Conservation (phyloP, 2,113 vertebrate species). For the Nesospiza acunhae region DNA sequence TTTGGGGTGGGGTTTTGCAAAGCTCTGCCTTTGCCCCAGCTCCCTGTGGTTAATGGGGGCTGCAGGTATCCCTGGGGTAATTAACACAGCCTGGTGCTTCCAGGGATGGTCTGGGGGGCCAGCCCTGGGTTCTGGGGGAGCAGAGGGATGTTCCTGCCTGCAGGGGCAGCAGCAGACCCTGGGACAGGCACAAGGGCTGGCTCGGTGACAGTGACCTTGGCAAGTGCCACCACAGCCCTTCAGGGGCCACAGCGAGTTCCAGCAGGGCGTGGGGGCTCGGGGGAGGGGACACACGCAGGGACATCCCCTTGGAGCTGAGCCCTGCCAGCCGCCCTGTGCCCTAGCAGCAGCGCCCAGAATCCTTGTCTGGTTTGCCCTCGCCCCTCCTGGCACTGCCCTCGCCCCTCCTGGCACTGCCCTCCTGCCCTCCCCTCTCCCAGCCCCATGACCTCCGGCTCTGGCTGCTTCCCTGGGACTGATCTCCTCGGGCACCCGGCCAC, state of each 20-base stretch:
- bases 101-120: fast-evolving
- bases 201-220: not conserved
- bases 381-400: not conserved
- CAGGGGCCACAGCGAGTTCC: not conserved
- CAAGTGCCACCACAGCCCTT: not conserved
- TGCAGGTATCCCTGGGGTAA: fast-evolving
- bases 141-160: not conserved
- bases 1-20: not conserved
- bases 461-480: not conserved
- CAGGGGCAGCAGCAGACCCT: not conserved
- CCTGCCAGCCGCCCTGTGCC: fast-evolving
- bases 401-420: not conserved
- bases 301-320: not conserved
- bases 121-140: not conserved
- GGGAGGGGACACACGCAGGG: not conserved
- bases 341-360: fast-evolving
- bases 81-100: not conserved
- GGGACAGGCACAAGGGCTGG: no score
- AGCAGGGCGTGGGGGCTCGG: fast-evolving
- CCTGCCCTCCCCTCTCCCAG: not conserved
- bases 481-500: not conserved
- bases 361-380: not conserved
- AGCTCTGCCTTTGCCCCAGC: not conserved
- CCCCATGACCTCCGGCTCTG: not conserved
- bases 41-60: fast-evolving